phyloP scores from a whole-genome alignment of 2,888 invertebrate genomes.

The Agrotis clavis region DNA sequence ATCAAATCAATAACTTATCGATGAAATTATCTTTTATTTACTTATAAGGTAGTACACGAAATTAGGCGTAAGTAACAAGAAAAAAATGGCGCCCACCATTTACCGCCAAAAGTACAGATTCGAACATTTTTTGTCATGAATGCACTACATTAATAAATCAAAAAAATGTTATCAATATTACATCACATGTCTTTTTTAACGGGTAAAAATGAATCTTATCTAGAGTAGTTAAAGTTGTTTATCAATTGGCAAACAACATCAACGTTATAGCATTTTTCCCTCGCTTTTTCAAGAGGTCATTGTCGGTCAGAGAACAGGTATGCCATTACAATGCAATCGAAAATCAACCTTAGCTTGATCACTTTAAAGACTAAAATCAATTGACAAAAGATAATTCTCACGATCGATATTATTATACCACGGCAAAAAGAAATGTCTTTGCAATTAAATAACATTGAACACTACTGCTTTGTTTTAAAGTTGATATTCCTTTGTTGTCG shows the following conservation, averaged over 20 bases:
- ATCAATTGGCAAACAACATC: slow-evolving; percentile 17
- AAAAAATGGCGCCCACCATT: slow-evolving; percentile 14
- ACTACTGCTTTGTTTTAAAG: slow-evolving; percentile 27
- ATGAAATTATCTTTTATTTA: slow-evolving; percentile 20
- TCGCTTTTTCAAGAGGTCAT: slow-evolving; percentile 86
- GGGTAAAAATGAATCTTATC: not conserved
- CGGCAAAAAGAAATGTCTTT: slow-evolving; percentile 64
- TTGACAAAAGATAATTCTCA: slow-evolving; percentile 70
- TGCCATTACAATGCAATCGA: slow-evolving; percentile 55
- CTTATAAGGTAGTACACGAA: no score
- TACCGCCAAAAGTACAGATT: slow-evolving; percentile 29
- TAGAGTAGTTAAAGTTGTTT: accelerated
- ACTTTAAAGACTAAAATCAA: slow-evolving; percentile 20
- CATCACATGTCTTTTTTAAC: slow-evolving; percentile 25
- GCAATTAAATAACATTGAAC: slow-evolving; percentile 24
- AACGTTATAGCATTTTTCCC: slow-evolving; percentile 74
- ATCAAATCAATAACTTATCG: slow-evolving; percentile 14
- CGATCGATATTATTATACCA: slow-evolving; percentile 74
- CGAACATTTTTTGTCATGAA: slow-evolving; percentile 15
- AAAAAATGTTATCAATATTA: slow-evolving; percentile 54
- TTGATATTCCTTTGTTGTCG: slow-evolving; percentile 28
- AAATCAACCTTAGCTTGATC: slow-evolving; percentile 12
- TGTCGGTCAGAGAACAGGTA: slow-evolving; percentile 88
- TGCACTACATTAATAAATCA: slow-evolving; percentile 56
- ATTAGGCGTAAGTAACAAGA: not conserved